A percentile compares a stretch with the other conserved stretches of the same genome.
Evolutionary conservation across 2,888 invertebrate species (phyloP).

Genomic region (Chrysotoxum bicinctum): DNA sequence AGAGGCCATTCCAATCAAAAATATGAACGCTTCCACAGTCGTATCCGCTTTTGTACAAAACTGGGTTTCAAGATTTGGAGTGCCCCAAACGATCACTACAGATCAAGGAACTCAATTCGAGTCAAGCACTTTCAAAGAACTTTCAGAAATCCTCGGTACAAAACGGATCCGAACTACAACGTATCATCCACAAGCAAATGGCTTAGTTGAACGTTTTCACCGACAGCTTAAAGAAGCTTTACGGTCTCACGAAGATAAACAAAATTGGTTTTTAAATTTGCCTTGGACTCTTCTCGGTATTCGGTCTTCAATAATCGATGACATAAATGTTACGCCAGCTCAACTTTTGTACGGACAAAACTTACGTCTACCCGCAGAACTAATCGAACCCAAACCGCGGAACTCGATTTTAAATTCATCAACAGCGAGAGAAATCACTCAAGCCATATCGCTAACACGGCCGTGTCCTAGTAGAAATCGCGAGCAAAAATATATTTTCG

Average conservation of each 20-base stretch:
- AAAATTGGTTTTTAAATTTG: conserved; percentile 27
- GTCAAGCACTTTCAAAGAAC: conserved; percentile 9
- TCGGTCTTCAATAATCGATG: conserved; percentile 20
- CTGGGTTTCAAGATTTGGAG: conserved; percentile 47
- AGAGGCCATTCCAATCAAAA: conserved; percentile 32
- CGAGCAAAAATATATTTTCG: conserved; percentile 26
- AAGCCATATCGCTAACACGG: conserved; percentile 11
- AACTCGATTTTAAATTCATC: not conserved
- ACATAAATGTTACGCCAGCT: conserved; percentile 26
- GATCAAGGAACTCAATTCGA: conserved; percentile 56
- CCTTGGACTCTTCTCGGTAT: conserved; percentile 16
- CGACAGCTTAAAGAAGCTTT: conserved; percentile 30
- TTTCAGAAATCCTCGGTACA: not conserved
- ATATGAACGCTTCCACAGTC: conserved; percentile 30
- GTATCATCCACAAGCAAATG: not conserved
- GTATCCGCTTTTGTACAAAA: conserved; percentile 28
- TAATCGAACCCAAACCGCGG: not conserved
- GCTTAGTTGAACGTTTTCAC: conserved; percentile 43
- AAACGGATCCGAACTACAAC: not conserved
- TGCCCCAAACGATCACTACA: conserved; percentile 36
- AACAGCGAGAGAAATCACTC: not conserved
- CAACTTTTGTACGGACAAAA: conserved; percentile 43
- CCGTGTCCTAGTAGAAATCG: not conserved
- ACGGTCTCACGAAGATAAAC: not conserved
- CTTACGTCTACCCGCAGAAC: conserved; percentile 22